These are phyloP conservation scores for Lonchura striata DNA, from an alignment of 2,113 vertebrate genomes.

Conservation along the genomic window DNA sequence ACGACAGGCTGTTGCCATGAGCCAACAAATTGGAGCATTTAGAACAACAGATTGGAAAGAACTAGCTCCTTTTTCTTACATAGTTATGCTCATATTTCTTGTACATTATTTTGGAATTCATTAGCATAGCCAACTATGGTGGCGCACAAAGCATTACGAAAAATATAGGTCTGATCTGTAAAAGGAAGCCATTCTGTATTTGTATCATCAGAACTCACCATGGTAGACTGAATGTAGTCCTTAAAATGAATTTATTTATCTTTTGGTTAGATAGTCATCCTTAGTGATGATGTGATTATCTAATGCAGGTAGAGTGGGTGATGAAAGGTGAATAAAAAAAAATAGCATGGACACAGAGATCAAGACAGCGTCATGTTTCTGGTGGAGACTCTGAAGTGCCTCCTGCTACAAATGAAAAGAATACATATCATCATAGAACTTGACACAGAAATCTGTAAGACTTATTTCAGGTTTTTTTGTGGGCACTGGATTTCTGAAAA, in stretches of 20 bases:
- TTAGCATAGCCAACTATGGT: background rate
- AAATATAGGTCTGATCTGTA: background rate
- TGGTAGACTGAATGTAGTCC: accelerated
- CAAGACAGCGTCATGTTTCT: background rate
- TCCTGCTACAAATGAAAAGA: background rate
- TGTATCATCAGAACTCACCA: background rate
- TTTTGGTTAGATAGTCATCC: background rate
- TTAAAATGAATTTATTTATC: background rate
- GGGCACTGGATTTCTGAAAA: background rate
- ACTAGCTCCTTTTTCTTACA: background rate
- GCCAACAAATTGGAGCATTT: background rate
- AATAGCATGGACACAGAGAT: background rate
- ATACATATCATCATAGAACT: accelerated
- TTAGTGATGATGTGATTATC: background rate
- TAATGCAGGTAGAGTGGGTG: background rate
- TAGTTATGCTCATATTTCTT: background rate
- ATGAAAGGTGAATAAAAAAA: background rate
- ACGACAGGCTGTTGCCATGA: background rate
- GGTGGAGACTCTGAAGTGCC: background rate
- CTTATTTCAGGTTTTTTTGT: background rate
- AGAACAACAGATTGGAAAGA: background rate
- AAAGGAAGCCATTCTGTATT: background rate
- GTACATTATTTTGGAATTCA: background rate
- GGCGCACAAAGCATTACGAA: background rate
- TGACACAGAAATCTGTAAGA: background rate